A percentile compares a stretch with the other conserved stretches of the same genome.
These are phyloP conservation scores for Orgyia antiqua DNA, from an alignment of 2,888 invertebrate genomes.

Conservation along the genomic window DNA sequence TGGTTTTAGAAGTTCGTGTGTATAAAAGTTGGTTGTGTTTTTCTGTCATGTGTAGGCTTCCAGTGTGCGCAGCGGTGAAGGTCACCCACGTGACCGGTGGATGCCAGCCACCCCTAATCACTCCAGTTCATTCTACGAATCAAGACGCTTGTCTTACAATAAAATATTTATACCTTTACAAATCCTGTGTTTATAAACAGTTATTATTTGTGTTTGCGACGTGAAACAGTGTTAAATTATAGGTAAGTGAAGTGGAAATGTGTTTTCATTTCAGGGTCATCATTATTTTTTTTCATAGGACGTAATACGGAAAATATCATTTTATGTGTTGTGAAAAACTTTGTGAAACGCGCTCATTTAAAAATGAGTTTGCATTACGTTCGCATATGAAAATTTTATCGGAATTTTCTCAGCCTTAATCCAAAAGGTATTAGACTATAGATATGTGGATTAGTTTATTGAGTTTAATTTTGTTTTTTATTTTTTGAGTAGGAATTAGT, in stretches of 20 bases:
- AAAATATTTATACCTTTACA: not conserved
- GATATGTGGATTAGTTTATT: too few species aligned
- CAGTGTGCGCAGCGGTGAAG: conserved; percentile 25
- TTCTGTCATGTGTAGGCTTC: conserved; percentile 8
- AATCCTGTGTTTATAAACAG: not conserved
- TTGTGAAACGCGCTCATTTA: too few species aligned
- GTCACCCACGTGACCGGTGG: conserved; percentile 18
- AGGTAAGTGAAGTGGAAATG: conserved; percentile 16
- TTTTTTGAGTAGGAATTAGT: too few species aligned
- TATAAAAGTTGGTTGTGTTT: conserved; percentile 5
- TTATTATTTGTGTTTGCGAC: not conserved
- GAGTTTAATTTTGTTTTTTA: too few species aligned
- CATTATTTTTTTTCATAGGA: too few species aligned
- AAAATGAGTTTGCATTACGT: too few species aligned
- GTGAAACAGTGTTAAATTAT: conserved; percentile 2
- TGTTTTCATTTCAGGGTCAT: conserved; percentile 20
- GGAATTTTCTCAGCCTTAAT: too few species aligned
- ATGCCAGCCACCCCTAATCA: conserved; percentile 15
- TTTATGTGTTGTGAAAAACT: too few species aligned
- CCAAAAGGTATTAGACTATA: too few species aligned
- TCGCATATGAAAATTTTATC: too few species aligned
- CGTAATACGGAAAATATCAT: too few species aligned
- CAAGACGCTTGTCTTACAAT: conserved; percentile 10
- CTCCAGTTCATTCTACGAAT: conserved; percentile 7
- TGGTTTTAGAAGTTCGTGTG: too few species aligned